phyloP scores from a whole-genome alignment of 2,113 vertebrate species.

The Cyphomyrus plagiostoma region DNA sequence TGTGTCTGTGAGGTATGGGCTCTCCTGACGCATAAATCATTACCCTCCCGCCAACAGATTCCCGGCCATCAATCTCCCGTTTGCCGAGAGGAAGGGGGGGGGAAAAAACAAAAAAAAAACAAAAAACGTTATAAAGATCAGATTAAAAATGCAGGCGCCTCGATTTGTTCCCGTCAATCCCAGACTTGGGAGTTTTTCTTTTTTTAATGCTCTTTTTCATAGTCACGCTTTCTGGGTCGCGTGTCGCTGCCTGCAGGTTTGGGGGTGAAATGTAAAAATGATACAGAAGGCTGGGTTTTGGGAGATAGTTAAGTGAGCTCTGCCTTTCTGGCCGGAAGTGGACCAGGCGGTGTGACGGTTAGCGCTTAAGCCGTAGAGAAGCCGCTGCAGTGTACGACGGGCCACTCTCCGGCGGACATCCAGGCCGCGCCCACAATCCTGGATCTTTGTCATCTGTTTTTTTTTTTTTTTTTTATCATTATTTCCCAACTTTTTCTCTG shows the following conservation, averaged over 20 bases:
- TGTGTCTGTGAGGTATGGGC: conserved; percentile 46
- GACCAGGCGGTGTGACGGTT: not conserved
- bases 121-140: conserved; percentile 47
- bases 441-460: not conserved
- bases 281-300: not conserved
- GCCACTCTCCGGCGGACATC: not conserved
- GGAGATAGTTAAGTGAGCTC: not conserved
- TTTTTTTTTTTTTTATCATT: not conserved
- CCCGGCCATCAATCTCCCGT: conserved; percentile 51
- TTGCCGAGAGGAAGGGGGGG: conserved; percentile 51
- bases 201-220: not conserved
- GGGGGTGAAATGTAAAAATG: not conserved
- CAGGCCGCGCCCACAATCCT: not conserved
- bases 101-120: conserved; percentile 28
- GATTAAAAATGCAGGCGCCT: conserved; percentile 55
- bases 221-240: not conserved
- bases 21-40: conserved; percentile 55
- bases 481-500: conserved; percentile 8
- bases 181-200: not conserved
- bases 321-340: not conserved
- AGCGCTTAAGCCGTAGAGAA: not conserved
- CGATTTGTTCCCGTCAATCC: conserved; percentile 48
- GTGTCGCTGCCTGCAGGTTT: not conserved
- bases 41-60: conserved; percentile 14
- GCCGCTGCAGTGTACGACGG: not conserved